A percentile compares a stretch with the other conserved stretches of the same genome.
These are phyloP conservation scores for Lagopus leucura DNA, from an alignment of 2,113 vertebrate genomes.

Conservation along the genomic window DNA sequence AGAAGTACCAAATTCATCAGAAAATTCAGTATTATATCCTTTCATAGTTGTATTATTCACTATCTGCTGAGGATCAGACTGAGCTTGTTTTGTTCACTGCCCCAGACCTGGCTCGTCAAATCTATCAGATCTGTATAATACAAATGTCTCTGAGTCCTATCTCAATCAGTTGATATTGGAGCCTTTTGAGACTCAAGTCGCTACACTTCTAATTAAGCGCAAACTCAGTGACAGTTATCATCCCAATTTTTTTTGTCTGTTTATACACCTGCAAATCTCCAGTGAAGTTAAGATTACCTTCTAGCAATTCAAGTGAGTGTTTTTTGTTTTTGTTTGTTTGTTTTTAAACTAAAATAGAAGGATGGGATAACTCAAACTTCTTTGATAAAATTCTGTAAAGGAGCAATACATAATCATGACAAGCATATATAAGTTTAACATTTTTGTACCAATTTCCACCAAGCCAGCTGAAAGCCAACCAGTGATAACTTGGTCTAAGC, in stretches of 20 bases:
- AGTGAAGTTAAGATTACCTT: no score
- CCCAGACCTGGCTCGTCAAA: not conserved
- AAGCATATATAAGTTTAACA: not conserved
- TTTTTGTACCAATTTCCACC: not conserved
- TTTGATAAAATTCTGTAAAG: not conserved
- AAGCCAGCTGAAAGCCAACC: not conserved
- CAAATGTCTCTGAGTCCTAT: not conserved
- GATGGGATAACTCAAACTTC: not conserved
- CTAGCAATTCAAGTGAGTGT: not conserved
- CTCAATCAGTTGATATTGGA: not conserved
- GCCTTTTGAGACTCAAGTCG: not conserved
- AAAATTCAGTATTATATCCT: not conserved
- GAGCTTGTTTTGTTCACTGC: accelerated
- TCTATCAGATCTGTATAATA: not conserved
- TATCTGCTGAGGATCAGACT: not conserved
- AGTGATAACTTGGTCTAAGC: not conserved
- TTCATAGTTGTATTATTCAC: not conserved
- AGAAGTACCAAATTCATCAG: not conserved
- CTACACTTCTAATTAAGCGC: not conserved
- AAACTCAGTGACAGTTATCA: not conserved
- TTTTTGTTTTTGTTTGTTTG: not conserved
- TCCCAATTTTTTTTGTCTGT: not conserved
- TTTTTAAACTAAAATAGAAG: not conserved
- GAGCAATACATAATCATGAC: not conserved
- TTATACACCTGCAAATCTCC: not conserved